phyloP scores from a whole-genome alignment of 30 jellyfish, hydroid and myxozoan species.

The Hydractinia echinata region DNA sequence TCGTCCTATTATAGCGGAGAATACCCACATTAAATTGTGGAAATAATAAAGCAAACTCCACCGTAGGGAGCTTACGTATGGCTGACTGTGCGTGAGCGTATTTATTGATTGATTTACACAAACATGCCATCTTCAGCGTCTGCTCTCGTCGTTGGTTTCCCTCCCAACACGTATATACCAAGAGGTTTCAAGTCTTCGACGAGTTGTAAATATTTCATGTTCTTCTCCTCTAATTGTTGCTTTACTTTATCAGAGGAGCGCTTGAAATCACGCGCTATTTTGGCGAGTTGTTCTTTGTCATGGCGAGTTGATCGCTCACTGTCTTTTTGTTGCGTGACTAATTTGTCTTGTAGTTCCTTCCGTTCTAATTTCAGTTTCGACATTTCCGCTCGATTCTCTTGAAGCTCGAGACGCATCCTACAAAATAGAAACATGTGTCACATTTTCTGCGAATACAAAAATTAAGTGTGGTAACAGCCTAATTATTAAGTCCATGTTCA shows the following conservation, averaged over 20 bases:
- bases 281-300: conserved; percentile 50
- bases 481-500: background rate
- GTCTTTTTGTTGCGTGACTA: conserved; percentile 67
- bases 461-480: background rate
- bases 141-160: background rate
- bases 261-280: conserved; percentile 67
- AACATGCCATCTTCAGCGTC: conserved; percentile 7
- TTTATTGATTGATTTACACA: background rate
- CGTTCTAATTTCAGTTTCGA: conserved; percentile 55
- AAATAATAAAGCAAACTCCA: no score
- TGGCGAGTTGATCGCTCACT: conserved; percentile 54
- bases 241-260: conserved; percentile 65
- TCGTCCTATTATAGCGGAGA: no score
- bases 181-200: background rate
- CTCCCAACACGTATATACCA: background rate
- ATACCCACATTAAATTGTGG: no score
- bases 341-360: conserved; percentile 53
- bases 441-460: background rate
- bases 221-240: conserved; percentile 40
- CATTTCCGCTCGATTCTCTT: conserved; percentile 50
- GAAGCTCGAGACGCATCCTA: conserved; percentile 82
- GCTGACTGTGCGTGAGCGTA: no score
- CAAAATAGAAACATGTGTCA: background rate
- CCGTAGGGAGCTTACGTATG: no score
- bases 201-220: conserved; percentile 26